Conservation (phyloP, 2,888 invertebrate genomes). For the Sturmia bella region DNA sequence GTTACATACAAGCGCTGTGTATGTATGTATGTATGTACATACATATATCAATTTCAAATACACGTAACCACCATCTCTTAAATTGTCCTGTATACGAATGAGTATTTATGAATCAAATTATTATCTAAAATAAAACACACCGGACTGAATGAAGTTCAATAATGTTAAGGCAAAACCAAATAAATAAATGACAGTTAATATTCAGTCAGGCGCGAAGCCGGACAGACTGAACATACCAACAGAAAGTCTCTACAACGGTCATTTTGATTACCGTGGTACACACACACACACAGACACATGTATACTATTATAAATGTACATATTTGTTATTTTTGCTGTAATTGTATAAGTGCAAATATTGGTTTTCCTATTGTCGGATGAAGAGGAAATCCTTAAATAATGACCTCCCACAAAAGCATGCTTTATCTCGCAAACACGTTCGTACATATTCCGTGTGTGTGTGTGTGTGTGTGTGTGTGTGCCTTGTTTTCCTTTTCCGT, state of each 20-base stretch:
- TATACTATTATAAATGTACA: neutral
- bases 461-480: too few relatives aligned
- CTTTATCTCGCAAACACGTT: slow-evolving; percentile 2
- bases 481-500: slow-evolving; percentile 11
- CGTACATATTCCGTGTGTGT: neutral
- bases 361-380: slow-evolving; percentile 42
- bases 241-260: neutral
- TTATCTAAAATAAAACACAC: neutral
- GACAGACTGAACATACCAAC: neutral
- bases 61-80: too few relatives aligned
- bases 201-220: neutral
- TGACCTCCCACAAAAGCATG: slow-evolving; percentile 37
- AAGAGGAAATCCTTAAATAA: slow-evolving; percentile 47
- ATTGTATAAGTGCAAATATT: slow-evolving; percentile 43
- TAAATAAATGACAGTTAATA: neutral
- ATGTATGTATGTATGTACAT: neutral
- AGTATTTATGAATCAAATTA: slow-evolving; percentile 6
- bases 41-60: neutral
- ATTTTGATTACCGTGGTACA: neutral
- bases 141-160: slow-evolving; percentile 1
- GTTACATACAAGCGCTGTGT: too few relatives aligned
- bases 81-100: too few relatives aligned
- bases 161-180: slow-evolving; percentile 1
- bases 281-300: neutral
- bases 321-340: slow-evolving; percentile 21